Percentiles rank a stretch among this genome's conserved stretches.
phyloP scores from a whole-genome alignment of 1,140 invertebrate species.

The Coenobita brevimanus region DNA sequence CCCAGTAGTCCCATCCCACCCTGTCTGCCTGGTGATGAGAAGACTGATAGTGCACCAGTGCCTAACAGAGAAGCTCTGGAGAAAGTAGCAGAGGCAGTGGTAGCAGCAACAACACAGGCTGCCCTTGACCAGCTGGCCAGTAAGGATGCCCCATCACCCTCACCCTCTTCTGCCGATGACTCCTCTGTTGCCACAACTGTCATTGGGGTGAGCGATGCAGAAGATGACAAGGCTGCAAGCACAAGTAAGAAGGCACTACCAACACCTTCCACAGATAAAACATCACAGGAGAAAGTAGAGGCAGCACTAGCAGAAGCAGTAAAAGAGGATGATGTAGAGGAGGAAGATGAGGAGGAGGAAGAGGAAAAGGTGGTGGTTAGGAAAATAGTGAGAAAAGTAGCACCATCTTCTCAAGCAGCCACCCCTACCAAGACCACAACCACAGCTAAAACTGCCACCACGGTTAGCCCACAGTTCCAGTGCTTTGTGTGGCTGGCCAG shows the following conservation, averaged over 20 bases:
- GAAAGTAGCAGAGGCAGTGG: conserved; percentile 39
- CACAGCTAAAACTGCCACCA: background rate
- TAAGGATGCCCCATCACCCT: conserved; percentile 15
- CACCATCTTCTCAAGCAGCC: background rate
- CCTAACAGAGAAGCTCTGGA: conserved; percentile 22
- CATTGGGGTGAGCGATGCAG: conserved; percentile 14
- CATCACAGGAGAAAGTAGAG: conserved; percentile 31
- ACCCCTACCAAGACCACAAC: background rate
- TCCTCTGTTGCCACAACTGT: conserved; percentile 32
- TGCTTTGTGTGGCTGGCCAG: background rate
- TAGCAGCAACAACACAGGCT: conserved; percentile 37
- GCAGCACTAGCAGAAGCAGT: conserved; percentile 56
- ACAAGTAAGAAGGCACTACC: background rate
- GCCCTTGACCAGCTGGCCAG: conserved; percentile 28
- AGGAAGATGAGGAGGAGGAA: no score
- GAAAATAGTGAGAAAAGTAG: no score
- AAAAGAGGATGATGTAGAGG: no score
- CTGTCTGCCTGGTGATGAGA: background rate
- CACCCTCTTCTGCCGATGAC: conserved; percentile 21
- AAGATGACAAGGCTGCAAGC: conserved; percentile 22
- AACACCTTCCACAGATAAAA: conserved; percentile 20
- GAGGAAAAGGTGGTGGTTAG: no score
- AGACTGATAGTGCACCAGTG: background rate
- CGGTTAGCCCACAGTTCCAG: conserved; percentile 39
- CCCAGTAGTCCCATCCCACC: conserved; percentile 9